Percentiles rank a stretch among this genome's conserved stretches.
phyloP scores from a whole-genome alignment of 1,140 invertebrate species.

The Cataglyphis hispanica region DNA sequence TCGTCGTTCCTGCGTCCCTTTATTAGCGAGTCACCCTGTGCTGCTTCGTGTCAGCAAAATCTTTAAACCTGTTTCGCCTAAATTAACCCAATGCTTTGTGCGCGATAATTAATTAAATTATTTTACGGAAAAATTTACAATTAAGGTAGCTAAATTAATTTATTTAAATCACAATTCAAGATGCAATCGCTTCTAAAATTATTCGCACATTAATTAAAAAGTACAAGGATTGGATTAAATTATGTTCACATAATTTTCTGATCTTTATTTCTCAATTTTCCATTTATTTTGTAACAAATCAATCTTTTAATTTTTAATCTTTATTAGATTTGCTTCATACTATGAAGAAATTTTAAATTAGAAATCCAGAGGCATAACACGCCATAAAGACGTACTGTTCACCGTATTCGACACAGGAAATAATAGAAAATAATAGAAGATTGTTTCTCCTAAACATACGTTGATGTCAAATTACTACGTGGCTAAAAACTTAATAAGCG shows the following conservation, averaged over 20 bases:
- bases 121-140: background rate
- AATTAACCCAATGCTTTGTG: constrained; percentile 21
- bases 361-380: background rate
- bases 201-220: background rate
- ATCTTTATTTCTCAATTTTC: background rate
- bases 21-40: constrained; percentile 76
- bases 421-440: constrained; percentile 49
- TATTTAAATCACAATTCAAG: background rate
- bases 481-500: constrained; percentile 47
- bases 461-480: constrained; percentile 33
- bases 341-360: background rate
- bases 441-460: constrained; percentile 9
- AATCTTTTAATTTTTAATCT: background rate
- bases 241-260: background rate
- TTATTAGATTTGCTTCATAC: background rate
- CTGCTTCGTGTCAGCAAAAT: constrained; percentile 45
- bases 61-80: constrained; percentile 40
- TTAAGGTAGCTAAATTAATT: background rate
- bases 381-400: background rate
- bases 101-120: constrained; percentile 18
- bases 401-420: constrained; percentile 15
- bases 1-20: constrained; percentile 78
- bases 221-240: background rate
- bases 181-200: background rate
- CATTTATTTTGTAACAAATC: no score